phyloP scores from a whole-genome alignment of 35 echinoderm and acorn worm genomes.

The Amphiura filiformis region DNA sequence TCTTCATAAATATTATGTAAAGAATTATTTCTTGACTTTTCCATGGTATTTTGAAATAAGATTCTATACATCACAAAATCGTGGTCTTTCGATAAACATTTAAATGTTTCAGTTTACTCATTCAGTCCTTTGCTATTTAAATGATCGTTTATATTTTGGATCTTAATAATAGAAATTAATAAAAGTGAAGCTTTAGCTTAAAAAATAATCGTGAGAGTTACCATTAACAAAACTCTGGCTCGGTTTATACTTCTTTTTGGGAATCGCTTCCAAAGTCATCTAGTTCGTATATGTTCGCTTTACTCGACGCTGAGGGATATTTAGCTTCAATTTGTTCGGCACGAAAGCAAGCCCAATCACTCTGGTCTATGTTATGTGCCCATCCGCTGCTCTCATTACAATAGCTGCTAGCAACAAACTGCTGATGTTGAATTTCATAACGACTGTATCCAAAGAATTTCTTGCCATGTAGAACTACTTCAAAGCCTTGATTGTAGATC shows the following conservation, averaged over 20 bases:
- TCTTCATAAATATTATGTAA: too few species aligned
- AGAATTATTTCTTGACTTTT: too few species aligned
- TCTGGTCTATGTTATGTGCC: constrained; percentile 59
- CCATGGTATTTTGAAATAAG: too few species aligned
- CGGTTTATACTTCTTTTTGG: constrained; percentile 12
- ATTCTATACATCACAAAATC: neutral
- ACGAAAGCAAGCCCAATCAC: constrained; percentile 64
- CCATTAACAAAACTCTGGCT: constrained; percentile 20
- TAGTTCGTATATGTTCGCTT: neutral
- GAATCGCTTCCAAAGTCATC: neutral
- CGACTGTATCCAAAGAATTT: constrained; percentile 72
- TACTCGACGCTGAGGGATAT: neutral
- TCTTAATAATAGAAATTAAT: too few species aligned
- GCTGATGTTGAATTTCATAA: constrained; percentile 19
- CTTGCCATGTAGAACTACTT: constrained; percentile 51
- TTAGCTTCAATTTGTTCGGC: constrained; percentile 23
- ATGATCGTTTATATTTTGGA: too few species aligned
- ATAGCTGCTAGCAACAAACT: constrained; percentile 33
- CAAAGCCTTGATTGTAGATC: constrained; percentile 84
- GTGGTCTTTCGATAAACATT: neutral
- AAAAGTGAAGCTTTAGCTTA: too few species aligned
- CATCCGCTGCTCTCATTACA: constrained; percentile 62
- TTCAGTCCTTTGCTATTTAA: too few species aligned
- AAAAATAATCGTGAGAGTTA: neutral
- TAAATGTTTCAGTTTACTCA: too few species aligned